Evolutionary conservation across 2,797 vertebrate species (phyloP).

Genomic region (Cuculus canorus): DNA sequence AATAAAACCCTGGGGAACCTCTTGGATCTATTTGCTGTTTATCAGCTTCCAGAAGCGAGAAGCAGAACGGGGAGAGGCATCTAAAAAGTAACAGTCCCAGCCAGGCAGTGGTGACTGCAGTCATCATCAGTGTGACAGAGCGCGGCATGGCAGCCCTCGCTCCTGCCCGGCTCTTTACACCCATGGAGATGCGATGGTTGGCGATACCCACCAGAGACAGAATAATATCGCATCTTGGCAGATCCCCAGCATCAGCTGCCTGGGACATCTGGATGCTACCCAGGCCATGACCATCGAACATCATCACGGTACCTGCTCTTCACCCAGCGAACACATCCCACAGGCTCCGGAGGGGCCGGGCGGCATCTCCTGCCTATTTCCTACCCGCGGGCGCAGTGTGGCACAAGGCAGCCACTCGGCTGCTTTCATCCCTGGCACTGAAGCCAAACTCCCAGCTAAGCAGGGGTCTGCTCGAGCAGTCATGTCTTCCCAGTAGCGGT

Average conservation of each 20-base stretch:
- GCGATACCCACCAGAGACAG: background rate
- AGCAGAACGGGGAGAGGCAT: background rate
- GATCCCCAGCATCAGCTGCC: background rate
- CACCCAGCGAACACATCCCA: rapidly evolving
- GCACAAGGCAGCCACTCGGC: background rate
- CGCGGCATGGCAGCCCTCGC: too few species aligned
- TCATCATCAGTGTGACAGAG: background rate
- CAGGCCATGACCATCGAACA: background rate
- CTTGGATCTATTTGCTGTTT: background rate
- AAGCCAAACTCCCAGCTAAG: background rate
- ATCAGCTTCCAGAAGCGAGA: background rate
- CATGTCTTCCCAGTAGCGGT: background rate
- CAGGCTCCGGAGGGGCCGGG: rapidly evolving
- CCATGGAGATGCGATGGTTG: rapidly evolving
- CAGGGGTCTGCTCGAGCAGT: background rate
- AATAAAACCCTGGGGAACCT: background rate
- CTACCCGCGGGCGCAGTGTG: background rate
- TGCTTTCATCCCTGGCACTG: background rate
- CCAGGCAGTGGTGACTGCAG: rapidly evolving
- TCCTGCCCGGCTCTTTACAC: background rate
- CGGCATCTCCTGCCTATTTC: background rate
- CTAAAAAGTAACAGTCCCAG: background rate
- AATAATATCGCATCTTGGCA: background rate
- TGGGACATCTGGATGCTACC: background rate
- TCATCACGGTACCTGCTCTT: background rate